Percentiles rank a stretch among this genome's conserved stretches.
phyloP scores from a whole-genome alignment of 2,888 invertebrate species.

The Oscheius sp. region DNA sequence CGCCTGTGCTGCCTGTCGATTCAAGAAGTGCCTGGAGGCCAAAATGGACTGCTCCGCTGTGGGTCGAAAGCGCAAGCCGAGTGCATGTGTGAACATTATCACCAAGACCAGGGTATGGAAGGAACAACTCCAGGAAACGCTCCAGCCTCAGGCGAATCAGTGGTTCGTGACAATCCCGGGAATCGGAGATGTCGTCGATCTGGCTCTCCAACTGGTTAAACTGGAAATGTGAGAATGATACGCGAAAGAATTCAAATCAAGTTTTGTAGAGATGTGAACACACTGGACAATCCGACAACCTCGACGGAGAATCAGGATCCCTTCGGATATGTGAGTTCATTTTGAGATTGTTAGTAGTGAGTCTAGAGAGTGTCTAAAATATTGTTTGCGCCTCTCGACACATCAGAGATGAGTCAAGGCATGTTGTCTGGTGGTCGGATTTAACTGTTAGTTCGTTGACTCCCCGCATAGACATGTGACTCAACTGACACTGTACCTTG shows the following conservation, averaged over 20 bases:
- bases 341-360: not conserved
- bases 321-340: too few species aligned
- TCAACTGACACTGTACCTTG: too few species aligned
- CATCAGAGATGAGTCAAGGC: too few species aligned
- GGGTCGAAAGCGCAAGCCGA: conserved; percentile 3
- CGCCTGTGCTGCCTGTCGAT: conserved; percentile 21
- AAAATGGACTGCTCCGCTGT: conserved; percentile 26
- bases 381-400: not conserved
- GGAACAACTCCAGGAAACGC: conserved; percentile 17
- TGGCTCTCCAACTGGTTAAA: conserved; percentile 15
- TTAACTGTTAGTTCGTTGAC: too few species aligned
- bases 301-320: not conserved
- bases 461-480: too few species aligned
- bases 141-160: not conserved
- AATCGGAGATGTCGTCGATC: not conserved
- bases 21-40: conserved; percentile 13
- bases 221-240: conserved; percentile 3
- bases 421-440: too few species aligned
- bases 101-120: not conserved
- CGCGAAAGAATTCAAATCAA: not conserved
- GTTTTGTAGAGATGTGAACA: conserved; percentile 11
- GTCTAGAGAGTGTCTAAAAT: not conserved
- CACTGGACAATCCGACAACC: conserved; percentile 20
- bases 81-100: conserved; percentile 1
- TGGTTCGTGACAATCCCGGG: not conserved